These are phyloP conservation scores for Pionites leucogaster DNA, from an alignment of 2,113 vertebrate species.

Conservation along the genomic window DNA sequence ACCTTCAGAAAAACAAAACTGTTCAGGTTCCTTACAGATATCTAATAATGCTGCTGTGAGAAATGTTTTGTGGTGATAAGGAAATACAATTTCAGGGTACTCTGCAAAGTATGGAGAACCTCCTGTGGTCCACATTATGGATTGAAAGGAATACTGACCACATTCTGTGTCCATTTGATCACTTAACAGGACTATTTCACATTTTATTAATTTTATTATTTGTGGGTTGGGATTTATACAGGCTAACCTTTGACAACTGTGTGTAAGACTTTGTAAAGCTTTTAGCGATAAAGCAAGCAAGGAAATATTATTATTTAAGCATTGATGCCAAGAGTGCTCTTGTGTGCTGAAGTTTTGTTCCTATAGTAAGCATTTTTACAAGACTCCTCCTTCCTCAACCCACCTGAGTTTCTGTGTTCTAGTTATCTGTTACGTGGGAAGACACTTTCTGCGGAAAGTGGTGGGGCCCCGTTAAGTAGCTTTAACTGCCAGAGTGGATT, in stretches of 20 bases:
- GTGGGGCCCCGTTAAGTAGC: not conserved
- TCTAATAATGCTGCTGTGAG: not conserved
- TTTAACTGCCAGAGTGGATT: not conserved
- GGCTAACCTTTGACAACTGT: not conserved
- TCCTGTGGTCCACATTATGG: not conserved
- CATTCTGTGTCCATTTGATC: not conserved
- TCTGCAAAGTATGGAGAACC: not conserved
- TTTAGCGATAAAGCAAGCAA: not conserved
- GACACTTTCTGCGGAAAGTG: not conserved
- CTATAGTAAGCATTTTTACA: not conserved
- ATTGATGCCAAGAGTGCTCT: not conserved
- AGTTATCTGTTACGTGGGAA: not conserved
- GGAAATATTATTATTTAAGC: not conserved
- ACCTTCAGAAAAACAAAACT: not conserved
- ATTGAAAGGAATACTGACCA: not conserved
- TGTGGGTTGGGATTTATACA: not conserved
- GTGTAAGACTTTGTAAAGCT: not conserved
- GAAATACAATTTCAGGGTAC: not conserved
- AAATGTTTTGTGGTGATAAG: not conserved
- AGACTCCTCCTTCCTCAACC: not conserved
- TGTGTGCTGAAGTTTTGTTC: not conserved
- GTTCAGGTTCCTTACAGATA: not conserved
- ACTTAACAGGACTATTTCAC: not conserved
- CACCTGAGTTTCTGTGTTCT: not conserved
- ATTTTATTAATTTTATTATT: not conserved